These are phyloP conservation scores for Synodontis membranacea DNA, from an alignment of 2,113 vertebrate genomes.

Conservation along the genomic window DNA sequence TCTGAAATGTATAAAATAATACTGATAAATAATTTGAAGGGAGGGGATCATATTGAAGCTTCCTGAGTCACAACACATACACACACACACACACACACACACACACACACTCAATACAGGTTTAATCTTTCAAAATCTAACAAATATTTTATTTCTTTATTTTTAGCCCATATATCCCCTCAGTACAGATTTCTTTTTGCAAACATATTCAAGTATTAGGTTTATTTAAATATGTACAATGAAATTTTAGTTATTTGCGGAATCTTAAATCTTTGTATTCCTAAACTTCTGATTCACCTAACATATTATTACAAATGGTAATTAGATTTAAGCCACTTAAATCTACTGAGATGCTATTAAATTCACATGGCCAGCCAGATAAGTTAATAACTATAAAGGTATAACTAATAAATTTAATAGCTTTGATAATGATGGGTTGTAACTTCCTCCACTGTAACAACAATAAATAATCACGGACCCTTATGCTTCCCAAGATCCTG, in stretches of 20 bases:
- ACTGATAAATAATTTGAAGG: conserved; percentile 4
- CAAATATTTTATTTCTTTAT: neutral
- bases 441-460: neutral
- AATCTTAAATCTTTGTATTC: too few relatives aligned
- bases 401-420: neutral
- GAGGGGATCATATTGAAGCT: neutral
- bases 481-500: neutral
- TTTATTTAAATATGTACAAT: neutral
- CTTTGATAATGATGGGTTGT: neutral
- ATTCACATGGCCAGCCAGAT: neutral
- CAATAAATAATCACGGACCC: neutral
- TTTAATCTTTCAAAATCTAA: neutral
- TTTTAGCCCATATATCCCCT: neutral
- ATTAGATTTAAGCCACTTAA: neutral
- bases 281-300: neutral
- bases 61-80: neutral
- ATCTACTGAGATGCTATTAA: neutral
- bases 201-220: neutral
- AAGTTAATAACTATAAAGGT: neutral
- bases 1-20: conserved; percentile 39
- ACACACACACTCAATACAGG: neutral
- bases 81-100: neutral
- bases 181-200: too few relatives aligned
- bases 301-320: neutral
- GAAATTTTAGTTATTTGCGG: neutral